Conservation (phyloP, 92 coral and sea anemone genomes). For the Phenganax subtilis region DNA sequence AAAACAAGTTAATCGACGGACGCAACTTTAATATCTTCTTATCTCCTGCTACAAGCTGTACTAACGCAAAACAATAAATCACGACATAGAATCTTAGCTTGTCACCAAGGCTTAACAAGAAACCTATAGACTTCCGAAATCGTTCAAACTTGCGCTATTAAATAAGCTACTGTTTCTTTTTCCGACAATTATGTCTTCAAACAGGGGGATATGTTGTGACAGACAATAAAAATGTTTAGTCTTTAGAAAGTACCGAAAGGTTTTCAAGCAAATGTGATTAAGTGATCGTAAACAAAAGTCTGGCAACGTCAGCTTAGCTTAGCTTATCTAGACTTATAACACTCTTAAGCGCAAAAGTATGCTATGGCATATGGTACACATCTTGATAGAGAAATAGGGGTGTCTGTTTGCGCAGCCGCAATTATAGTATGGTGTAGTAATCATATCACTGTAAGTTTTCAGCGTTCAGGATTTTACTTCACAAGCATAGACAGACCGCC, state of each 20-base stretch:
- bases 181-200: slow-evolving; percentile 34
- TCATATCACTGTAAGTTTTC: no score
- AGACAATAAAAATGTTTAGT: neutral
- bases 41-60: slow-evolving; percentile 34
- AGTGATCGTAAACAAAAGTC: neutral
- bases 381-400: neutral
- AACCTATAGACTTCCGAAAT: slow-evolving; percentile 19
- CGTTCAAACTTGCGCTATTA: neutral
- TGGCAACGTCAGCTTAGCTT: slow-evolving; percentile 5
- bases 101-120: slow-evolving; percentile 42
- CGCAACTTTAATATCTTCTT: slow-evolving; percentile 29
- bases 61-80: slow-evolving; percentile 42
- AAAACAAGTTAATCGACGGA: slow-evolving; percentile 25
- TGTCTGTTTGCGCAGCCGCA: no score
- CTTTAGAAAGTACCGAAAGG: neutral
- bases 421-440: no score
- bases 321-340: slow-evolving; percentile 13
- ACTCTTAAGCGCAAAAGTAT: neutral
- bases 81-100: slow-evolving; percentile 28
- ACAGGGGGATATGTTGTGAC: neutral
- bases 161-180: slow-evolving; percentile 9
- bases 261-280: neutral
- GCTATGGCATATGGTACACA: neutral
- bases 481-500: no score
- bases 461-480: no score